phyloP scores from a whole-genome alignment of 37 sponge, comb jelly and placozoan species.

The Dysidea cf. avara region DNA sequence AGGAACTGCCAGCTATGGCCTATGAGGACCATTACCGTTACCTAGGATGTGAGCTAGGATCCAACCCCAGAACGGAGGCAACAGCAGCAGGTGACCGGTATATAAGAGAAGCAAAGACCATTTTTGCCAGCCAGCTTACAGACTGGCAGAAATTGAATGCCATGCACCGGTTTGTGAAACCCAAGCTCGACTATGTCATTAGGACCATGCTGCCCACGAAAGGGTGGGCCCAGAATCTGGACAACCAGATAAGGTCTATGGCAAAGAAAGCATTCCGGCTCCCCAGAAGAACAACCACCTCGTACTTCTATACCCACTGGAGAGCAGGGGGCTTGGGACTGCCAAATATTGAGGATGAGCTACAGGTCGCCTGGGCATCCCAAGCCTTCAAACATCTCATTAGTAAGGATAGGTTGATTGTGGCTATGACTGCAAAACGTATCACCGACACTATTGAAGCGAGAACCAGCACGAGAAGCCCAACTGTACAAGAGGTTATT shows the following conservation, averaged over 20 bases:
- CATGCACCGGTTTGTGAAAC: slow-evolving; percentile 28
- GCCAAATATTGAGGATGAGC: slow-evolving; percentile 7
- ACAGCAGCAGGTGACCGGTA: not conserved
- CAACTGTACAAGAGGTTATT: too few relatives aligned
- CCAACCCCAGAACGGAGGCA: not conserved
- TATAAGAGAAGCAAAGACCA: not conserved
- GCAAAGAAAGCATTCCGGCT: too few relatives aligned
- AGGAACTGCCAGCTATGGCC: slow-evolving; percentile 17
- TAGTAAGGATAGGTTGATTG: too few relatives aligned
- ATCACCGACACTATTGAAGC: too few relatives aligned
- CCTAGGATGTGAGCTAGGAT: slow-evolving; percentile 20
- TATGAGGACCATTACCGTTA: slow-evolving; percentile 31
- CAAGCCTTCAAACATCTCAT: not conserved
- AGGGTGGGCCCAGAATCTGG: slow-evolving; percentile 16
- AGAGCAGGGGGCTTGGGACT: slow-evolving; percentile 40
- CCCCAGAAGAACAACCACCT: too few relatives aligned
- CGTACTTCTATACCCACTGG: slow-evolving; percentile 25
- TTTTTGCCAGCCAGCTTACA: slow-evolving; percentile 5
- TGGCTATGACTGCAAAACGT: too few relatives aligned
- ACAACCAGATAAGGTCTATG: slow-evolving; percentile 7
- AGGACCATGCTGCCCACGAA: not conserved
- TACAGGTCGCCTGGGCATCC: slow-evolving; percentile 1
- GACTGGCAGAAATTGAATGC: slow-evolving; percentile 68
- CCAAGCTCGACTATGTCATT: slow-evolving; percentile 18
- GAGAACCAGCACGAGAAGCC: too few relatives aligned